Evolutionary conservation across 2,888 invertebrate species (phyloP), one percentile per base, ranked within the genome.

Genomic region (Spilarctia lutea): DNA sequence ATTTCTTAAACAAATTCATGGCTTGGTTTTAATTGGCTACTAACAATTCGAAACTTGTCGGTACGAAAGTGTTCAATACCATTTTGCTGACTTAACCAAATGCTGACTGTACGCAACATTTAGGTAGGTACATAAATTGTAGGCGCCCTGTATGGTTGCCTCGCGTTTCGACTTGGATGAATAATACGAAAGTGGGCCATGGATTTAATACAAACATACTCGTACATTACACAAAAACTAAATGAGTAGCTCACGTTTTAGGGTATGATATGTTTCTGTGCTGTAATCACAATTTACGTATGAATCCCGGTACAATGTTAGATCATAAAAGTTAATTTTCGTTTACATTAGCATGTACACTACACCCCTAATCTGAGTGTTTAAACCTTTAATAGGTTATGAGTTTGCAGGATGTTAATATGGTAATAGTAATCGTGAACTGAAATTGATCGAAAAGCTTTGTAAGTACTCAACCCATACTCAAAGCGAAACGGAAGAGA

Each of bases 341-440:
- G 67, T 72, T 76, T 75, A 68, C 75, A 63, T 77, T 68, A 73
- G 72, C 39, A 10, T 69, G 27, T 20, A 30, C 67, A 68, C 76
- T 76, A 65, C 65, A 33, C 67, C 35, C 27, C 52, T 24, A 70
- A 66, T 66, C 70, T 66, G 66, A 74, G 65, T 65, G 65, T 39
- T 56, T 74, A 75, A 77, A 72, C 75, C 69, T 69, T 69, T 39
- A 63, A 74, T 42, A 70, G 42, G 65, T 39, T 52, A 69, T 70
- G 52, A 56, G 33, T 35, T 33, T 69, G 65, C 30, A 65, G 56
- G 33, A 83, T 83, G 83, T 82, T 83, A 85, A 80, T 87, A 81
- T n/a, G n/a, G n/a, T n/a, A 79, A 78, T 84, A 83, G 85, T 90
- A 90, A 89, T 88, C 86, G 86, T 81, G 85, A 84, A 79, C 83